Conservation (phyloP, 2,113 vertebrate species). For the Datnioides undecimradiatus region DNA sequence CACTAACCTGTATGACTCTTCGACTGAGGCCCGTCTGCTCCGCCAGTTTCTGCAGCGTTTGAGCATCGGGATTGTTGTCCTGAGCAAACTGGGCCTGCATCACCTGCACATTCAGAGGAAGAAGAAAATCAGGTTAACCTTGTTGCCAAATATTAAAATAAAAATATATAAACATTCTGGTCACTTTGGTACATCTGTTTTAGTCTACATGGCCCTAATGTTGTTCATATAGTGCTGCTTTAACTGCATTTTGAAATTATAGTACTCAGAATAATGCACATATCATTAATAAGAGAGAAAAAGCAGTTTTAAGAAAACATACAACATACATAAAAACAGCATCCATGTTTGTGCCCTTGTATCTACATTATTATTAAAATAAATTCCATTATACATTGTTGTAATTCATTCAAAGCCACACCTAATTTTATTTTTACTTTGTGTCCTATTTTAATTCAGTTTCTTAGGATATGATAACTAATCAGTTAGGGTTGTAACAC, state of each 20-base stretch:
- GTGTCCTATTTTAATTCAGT: background rate
- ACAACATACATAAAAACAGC: background rate
- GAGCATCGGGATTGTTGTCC: constrained; percentile 99
- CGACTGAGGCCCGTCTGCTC: constrained; percentile 98
- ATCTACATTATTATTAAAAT: background rate
- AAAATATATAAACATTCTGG: background rate
- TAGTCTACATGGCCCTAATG: background rate
- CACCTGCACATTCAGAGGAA: constrained; percentile 84
- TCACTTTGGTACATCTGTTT: background rate
- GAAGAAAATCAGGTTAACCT: background rate
- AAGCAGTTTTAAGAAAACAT: background rate
- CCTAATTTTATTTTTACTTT: background rate
- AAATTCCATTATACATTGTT: background rate
- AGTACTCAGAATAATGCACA: background rate
- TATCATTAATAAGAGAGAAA: background rate
- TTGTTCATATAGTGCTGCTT: background rate
- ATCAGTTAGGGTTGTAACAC: background rate
- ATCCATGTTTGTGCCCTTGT: background rate
- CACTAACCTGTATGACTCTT: constrained; percentile 95
- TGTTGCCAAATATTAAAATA: background rate
- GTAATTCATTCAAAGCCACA: background rate
- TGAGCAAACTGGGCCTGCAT: constrained; percentile 99
- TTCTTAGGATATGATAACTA: too few relatives aligned
- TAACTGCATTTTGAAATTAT: background rate
- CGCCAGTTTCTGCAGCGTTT: constrained; percentile 96